Percentiles rank a stretch among this genome's conserved stretches.
These are phyloP conservation scores for Rhodeus uyekii DNA, from an alignment of 2,797 vertebrate species.

Conservation along the genomic window DNA sequence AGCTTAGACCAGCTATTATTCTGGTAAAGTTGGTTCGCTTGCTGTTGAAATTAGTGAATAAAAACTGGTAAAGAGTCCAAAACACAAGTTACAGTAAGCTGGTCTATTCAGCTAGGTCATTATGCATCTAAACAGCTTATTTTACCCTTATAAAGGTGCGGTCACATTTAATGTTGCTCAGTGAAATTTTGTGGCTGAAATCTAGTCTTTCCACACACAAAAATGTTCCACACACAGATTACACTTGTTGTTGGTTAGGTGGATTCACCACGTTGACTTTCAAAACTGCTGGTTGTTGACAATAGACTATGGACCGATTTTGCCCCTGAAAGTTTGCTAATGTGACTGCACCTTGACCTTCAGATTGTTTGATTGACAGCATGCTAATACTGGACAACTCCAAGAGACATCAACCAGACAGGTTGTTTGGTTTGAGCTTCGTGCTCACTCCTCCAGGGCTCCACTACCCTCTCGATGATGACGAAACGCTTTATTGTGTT, in stretches of 20 bases:
- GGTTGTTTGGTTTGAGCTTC: slow-evolving; percentile 29
- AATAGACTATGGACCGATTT: not conserved
- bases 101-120: slow-evolving; percentile 2
- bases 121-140: not conserved
- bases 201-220: not conserved
- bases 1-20: not conserved
- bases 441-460: slow-evolving; percentile 44
- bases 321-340: not conserved
- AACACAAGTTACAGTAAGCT: not conserved
- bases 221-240: not conserved
- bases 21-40: not conserved
- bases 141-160: not conserved
- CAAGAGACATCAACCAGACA: slow-evolving; percentile 8
- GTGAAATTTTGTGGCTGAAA: not conserved
- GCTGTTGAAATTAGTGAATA: not conserved
- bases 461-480: slow-evolving; percentile 24
- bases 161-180: not conserved
- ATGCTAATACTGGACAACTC: slow-evolving; percentile 17
- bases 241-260: not conserved
- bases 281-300: not conserved
- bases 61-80: not conserved
- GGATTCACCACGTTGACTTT: not conserved
- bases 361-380: slow-evolving; percentile 38
- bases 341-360: not conserved
- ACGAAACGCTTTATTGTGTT: slow-evolving; percentile 54